These are phyloP conservation scores for Dasypogon diadema DNA, from an alignment of 2,888 invertebrate genomes.

Conservation along the genomic window DNA sequence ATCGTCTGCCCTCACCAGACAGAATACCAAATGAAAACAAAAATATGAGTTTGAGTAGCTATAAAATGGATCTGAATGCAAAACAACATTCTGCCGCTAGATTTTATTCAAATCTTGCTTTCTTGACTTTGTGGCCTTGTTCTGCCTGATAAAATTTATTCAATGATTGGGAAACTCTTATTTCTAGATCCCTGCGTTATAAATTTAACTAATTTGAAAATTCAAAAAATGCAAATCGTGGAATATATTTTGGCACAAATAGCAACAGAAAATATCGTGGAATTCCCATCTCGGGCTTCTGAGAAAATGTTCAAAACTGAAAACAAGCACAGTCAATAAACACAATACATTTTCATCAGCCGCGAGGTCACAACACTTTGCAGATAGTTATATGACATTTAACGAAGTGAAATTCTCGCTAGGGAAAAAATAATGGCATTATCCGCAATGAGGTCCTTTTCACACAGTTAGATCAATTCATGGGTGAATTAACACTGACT, in stretches of 20 bases:
- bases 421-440: too few relatives aligned
- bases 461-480: too few relatives aligned
- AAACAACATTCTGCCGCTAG: not conserved
- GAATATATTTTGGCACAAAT: not conserved
- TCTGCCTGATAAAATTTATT: conserved; percentile 18
- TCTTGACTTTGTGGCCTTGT: not conserved
- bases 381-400: too few relatives aligned
- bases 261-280: too few relatives aligned
- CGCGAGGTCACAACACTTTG: too few relatives aligned
- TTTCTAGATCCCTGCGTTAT: not conserved
- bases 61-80: conserved; percentile 20
- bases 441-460: too few relatives aligned
- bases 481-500: too few relatives aligned
- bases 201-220: conserved; percentile 26
- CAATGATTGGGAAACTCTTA: conserved; percentile 14
- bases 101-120: conserved; percentile 33
- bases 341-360: too few relatives aligned
- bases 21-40: conserved; percentile 32
- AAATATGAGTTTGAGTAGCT: conserved; percentile 6
- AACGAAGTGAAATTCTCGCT: too few relatives aligned
- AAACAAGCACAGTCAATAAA: too few relatives aligned
- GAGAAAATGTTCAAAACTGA: too few relatives aligned
- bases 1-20: conserved; percentile 4
- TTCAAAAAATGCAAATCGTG: conserved; percentile 22
- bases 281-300: too few relatives aligned